A percentile compares a stretch with the other conserved stretches of the same genome.
Conservation (phyloP, 1,140 invertebrate genomes). For the Zaprionus lachaisei region DNA sequence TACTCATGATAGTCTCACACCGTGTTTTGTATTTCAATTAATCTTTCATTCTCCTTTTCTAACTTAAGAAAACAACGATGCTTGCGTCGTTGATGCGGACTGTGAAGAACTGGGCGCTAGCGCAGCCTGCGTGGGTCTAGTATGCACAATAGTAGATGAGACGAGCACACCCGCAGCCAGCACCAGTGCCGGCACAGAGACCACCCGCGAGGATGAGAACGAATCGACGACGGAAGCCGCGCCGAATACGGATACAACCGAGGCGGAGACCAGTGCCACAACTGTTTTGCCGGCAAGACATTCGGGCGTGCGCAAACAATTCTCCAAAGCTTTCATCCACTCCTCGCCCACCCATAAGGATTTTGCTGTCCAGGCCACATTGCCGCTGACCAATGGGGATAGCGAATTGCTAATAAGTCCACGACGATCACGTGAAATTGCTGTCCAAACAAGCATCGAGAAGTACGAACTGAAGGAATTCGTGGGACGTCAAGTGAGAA, state of each 20-base stretch:
- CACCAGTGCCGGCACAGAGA: slow-evolving; percentile 41
- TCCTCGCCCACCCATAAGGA: slow-evolving; percentile 61
- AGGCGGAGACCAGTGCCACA: slow-evolving; percentile 20
- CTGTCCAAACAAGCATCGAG: slow-evolving; percentile 80
- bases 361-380: slow-evolving; percentile 58
- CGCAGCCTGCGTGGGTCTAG: slow-evolving; percentile 64
- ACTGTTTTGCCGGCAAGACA: slow-evolving; percentile 20
- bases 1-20: too few relatives aligned
- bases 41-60: not conserved
- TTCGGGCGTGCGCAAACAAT: slow-evolving; percentile 17
- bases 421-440: slow-evolving; percentile 71
- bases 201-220: slow-evolving; percentile 42
- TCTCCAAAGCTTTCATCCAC: slow-evolving; percentile 63
- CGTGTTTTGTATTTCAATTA: not conserved
- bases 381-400: slow-evolving; percentile 61
- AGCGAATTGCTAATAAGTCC: slow-evolving; percentile 49
- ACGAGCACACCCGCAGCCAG: slow-evolving; percentile 23
- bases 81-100: slow-evolving; percentile 81
- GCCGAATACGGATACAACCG: slow-evolving; percentile 24
- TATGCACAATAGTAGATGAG: slow-evolving; percentile 68
- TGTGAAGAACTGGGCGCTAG: slow-evolving; percentile 72
- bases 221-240: slow-evolving; percentile 12
- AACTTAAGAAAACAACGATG: slow-evolving; percentile 73
- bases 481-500: slow-evolving; percentile 55
- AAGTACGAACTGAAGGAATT: slow-evolving; percentile 71